These are phyloP conservation scores for Andrena fulva DNA, from an alignment of 2,888 invertebrate species.

Conservation along the genomic window DNA sequence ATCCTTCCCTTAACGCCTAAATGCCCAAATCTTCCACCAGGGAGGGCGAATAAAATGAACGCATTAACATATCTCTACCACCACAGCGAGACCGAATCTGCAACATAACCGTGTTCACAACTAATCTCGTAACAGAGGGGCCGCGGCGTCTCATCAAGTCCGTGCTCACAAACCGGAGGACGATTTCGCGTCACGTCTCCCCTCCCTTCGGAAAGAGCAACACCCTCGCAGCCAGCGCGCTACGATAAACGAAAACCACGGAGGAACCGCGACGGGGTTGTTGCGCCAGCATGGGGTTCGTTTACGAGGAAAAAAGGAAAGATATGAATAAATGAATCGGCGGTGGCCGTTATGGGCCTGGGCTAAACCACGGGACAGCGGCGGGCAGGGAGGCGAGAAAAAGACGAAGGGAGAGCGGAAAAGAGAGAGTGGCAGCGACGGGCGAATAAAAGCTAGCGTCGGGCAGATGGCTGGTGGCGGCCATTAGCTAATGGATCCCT, in stretches of 20 bases:
- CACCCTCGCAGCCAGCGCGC: conserved; percentile 4
- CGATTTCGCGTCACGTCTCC: conserved; percentile 10
- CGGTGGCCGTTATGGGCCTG: conserved; percentile 54
- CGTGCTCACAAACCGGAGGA: neutral
- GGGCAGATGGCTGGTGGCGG: conserved; percentile 81
- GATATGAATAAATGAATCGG: conserved; percentile 75
- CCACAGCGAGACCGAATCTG: neutral
- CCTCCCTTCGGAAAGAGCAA: neutral
- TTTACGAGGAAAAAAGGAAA: conserved; percentile 33
- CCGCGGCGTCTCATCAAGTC: no score
- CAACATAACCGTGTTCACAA: neutral
- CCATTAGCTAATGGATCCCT: conserved; percentile 84
- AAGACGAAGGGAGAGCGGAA: conserved; percentile 53
- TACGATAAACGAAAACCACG: conserved; percentile 51
- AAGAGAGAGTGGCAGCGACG: conserved; percentile 66
- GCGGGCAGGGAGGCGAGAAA: conserved; percentile 51
- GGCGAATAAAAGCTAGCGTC: conserved; percentile 77
- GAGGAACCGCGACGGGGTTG: conserved; percentile 38
- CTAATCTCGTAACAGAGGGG: neutral
- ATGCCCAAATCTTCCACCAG: no score
- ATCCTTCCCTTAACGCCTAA: no score
- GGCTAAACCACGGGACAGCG: conserved; percentile 61
- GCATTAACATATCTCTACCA: neutral
- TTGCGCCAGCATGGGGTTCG: conserved; percentile 28
- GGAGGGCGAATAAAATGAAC: no score